Percentiles rank a stretch among this genome's conserved stretches.
Evolutionary conservation across 1,140 invertebrate species (phyloP).

Genomic region (Prorops nasuta): DNA sequence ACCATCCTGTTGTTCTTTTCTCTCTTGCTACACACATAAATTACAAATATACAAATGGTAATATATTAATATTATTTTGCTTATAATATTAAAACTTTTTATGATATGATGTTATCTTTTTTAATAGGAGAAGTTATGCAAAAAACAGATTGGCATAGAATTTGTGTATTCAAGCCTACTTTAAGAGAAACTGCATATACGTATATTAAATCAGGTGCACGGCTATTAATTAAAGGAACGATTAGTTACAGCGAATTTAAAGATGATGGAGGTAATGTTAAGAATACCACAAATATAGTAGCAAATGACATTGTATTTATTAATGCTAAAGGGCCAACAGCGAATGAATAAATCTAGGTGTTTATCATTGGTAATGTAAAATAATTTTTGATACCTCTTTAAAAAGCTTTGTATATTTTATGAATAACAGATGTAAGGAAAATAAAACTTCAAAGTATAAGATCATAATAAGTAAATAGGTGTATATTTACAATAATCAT

Average conservation of each 20-base stretch:
- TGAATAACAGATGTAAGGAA: too few species aligned
- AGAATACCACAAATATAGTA: conserved; percentile 74
- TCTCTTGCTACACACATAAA: conserved; percentile 87
- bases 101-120: conserved; percentile 17
- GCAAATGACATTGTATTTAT: conserved; percentile 88
- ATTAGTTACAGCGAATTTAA: conserved; percentile 84
- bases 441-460: too few species aligned
- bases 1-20: conserved; percentile 86
- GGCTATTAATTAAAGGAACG: conserved; percentile 79
- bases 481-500: conserved; percentile 56
- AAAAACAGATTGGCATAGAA: conserved; percentile 87
- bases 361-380: too few species aligned
- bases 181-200: conserved; percentile 76
- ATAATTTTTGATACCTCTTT: too few species aligned
- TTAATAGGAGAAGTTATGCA: conserved; percentile 73
- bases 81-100: too few species aligned
- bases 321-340: too few species aligned
- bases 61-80: too few species aligned
- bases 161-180: conserved; percentile 83
- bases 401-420: too few species aligned
- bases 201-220: conserved; percentile 82
- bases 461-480: conserved; percentile 55
- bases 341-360: too few species aligned
- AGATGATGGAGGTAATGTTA: conserved; percentile 71
- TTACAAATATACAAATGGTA: conserved; percentile 65